Percentiles rank a stretch among this genome's conserved stretches.
Conservation (phyloP, 2,888 invertebrate genomes). For the Caenorhabditis parvicauda region DNA sequence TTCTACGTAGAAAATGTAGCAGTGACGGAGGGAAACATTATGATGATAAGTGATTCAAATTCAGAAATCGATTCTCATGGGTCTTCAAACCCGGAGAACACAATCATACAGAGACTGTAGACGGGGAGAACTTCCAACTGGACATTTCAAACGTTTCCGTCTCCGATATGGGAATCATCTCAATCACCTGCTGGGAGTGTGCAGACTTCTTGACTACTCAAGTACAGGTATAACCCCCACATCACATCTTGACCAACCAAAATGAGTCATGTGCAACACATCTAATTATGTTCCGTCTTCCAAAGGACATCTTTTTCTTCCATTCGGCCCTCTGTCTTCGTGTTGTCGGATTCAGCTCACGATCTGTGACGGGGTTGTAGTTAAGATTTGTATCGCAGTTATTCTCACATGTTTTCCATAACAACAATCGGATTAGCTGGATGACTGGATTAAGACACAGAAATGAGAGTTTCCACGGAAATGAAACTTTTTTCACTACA, state of each 20-base stretch:
- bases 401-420: no score
- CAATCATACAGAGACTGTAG: slow-evolving; percentile 17
- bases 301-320: no score
- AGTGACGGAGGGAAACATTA: no score
- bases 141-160: slow-evolving; percentile 25
- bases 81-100: slow-evolving; percentile 4
- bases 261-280: no score
- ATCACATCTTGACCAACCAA: no score
- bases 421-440: neutral
- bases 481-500: slow-evolving; percentile 1
- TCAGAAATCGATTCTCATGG: neutral
- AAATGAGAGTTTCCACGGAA: slow-evolving; percentile 1
- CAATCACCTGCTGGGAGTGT: slow-evolving; percentile 51
- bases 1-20: no score
- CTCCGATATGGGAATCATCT: slow-evolving; percentile 45
- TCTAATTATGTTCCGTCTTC: no score
- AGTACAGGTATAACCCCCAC: slow-evolving; percentile 15
- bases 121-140: slow-evolving; percentile 12
- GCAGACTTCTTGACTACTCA: slow-evolving; percentile 10
- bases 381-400: no score
- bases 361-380: no score
- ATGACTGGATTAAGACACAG: neutral
- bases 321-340: no score
- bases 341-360: no score
- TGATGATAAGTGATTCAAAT: no score